phyloP scores from a whole-genome alignment of 2,888 invertebrate species.

The Agrochola lychnidis region DNA sequence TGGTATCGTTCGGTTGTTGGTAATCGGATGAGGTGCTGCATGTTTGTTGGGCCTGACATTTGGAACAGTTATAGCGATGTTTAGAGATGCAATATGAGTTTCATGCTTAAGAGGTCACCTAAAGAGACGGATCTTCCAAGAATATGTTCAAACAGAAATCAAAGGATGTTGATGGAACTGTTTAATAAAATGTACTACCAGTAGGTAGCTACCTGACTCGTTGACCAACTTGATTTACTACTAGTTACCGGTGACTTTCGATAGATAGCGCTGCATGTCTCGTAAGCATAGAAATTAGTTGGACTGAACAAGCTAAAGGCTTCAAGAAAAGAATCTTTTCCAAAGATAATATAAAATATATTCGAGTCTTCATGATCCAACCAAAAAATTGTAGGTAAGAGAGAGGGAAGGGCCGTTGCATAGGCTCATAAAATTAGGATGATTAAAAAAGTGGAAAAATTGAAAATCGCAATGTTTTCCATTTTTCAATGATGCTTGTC shows the following conservation, averaged over 20 bases:
- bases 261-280: constrained; percentile 35
- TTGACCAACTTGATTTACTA: neutral
- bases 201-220: too few species aligned
- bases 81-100: neutral
- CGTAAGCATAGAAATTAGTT: neutral
- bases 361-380: neutral
- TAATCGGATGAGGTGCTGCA: constrained; percentile 22
- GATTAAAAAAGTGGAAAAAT: neutral
- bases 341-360: neutral
- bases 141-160: neutral
- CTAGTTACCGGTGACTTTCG: neutral
- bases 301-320: neutral
- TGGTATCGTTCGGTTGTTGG: constrained; percentile 6
- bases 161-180: neutral
- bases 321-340: neutral
- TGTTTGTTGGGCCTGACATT: neutral
- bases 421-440: neutral
- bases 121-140: neutral
- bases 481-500: neutral
- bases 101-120: neutral
- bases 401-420: too few species aligned
- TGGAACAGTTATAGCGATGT: neutral
- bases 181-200: neutral
- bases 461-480: neutral
- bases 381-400: neutral